Evolutionary conservation across 2,888 invertebrate genomes (phyloP).

Genomic region (Leptarthrus brevirostris): DNA sequence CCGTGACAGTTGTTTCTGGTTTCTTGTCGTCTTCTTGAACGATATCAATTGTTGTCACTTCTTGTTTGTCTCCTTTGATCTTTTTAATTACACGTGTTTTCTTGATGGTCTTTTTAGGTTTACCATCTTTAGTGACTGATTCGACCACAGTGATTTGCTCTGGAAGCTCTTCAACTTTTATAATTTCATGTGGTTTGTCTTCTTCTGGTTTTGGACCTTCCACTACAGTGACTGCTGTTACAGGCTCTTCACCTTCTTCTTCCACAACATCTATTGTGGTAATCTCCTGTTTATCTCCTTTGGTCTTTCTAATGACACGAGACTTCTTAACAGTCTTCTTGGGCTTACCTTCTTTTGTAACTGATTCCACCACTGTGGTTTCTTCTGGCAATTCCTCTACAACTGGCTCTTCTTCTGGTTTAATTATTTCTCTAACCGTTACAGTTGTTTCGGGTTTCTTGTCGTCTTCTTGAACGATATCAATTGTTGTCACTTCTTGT

Average conservation of each 20-base stretch:
- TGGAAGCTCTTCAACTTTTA: slow-evolving; percentile 60
- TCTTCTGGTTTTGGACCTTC: slow-evolving; percentile 51
- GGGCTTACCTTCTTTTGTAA: slow-evolving; percentile 61
- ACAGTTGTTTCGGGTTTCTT: slow-evolving; percentile 63
- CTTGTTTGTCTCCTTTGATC: slow-evolving; percentile 61
- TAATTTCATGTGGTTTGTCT: slow-evolving; percentile 55
- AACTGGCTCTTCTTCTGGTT: slow-evolving; percentile 56
- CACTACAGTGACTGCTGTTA: slow-evolving; percentile 62
- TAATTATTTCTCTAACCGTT: slow-evolving; percentile 59
- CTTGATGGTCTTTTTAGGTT: slow-evolving; percentile 56
- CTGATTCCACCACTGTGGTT: slow-evolving; percentile 60
- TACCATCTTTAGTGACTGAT: slow-evolving; percentile 59
- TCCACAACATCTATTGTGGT: slow-evolving; percentile 61
- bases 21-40: slow-evolving; percentile 63
- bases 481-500: slow-evolving; percentile 62
- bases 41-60: slow-evolving; percentile 65
- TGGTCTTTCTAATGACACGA: slow-evolving; percentile 59
- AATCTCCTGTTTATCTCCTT: slow-evolving; percentile 59
- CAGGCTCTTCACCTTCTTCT: slow-evolving; percentile 63
- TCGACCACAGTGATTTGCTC: slow-evolving; percentile 56
- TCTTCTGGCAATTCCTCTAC: slow-evolving; percentile 57
- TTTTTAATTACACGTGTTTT: slow-evolving; percentile 62
- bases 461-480: slow-evolving; percentile 64
- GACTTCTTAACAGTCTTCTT: slow-evolving; percentile 61
- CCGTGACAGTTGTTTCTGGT: slow-evolving; percentile 60